These are phyloP conservation scores for Poecilia latipinna DNA, from an alignment of 2,113 vertebrate genomes.

Conservation along the genomic window DNA sequence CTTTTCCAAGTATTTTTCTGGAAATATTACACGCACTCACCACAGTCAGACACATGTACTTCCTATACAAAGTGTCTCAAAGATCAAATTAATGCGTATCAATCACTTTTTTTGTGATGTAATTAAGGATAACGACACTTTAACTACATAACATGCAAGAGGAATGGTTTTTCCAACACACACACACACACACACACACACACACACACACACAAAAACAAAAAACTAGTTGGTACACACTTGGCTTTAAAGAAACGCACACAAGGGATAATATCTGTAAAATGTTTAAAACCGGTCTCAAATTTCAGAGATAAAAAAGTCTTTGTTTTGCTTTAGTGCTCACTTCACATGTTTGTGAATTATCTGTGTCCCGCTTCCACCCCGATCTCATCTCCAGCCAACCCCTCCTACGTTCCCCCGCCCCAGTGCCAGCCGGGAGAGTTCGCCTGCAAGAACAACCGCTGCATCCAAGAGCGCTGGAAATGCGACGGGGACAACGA, in stretches of 20 bases:
- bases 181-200: too few relatives aligned
- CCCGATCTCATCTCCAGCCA: constrained; percentile 80
- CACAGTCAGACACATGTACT: neutral
- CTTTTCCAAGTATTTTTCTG: constrained; percentile 4
- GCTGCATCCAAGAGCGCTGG: constrained; percentile 98
- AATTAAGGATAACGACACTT: neutral
- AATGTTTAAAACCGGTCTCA: constrained; percentile 32
- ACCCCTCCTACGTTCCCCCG: constrained; percentile 94
- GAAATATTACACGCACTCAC: neutral
- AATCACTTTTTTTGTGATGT: neutral
- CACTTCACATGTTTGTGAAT: constrained; percentile 24
- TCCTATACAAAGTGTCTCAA: neutral
- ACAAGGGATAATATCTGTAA: neutral
- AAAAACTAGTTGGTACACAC: neutral
- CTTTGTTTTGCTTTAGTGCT: constrained; percentile 43
- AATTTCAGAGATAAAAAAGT: constrained; percentile 18
- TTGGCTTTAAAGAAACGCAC: neutral
- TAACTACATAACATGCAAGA: neutral
- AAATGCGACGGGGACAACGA: constrained; percentile 98
- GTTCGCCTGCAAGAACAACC: constrained; percentile 97
- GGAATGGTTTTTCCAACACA: neutral
- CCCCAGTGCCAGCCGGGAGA: constrained; percentile 95
- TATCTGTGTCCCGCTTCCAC: constrained; percentile 49
- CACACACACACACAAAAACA: too few relatives aligned
- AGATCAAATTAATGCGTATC: neutral